Evolutionary conservation across 2,888 invertebrate species (phyloP).

Genomic region (Hyppa rectilinea): DNA sequence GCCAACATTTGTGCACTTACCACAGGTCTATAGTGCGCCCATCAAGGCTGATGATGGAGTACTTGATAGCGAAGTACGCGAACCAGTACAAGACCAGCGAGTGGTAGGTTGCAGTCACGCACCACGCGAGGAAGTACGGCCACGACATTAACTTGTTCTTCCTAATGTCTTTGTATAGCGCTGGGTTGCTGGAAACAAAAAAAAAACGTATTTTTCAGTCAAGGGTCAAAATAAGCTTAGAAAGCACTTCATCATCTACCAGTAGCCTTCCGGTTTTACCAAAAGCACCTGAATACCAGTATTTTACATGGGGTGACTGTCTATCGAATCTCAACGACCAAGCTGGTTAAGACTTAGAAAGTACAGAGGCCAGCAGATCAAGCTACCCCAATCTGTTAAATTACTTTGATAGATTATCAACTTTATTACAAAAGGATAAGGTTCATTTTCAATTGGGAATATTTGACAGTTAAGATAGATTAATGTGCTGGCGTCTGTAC

Average conservation of each 20-base stretch:
- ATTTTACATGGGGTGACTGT: not conserved
- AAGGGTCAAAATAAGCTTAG: not conserved
- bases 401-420: too few relatives aligned
- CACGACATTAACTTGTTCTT: conserved; percentile 92
- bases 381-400: too few relatives aligned
- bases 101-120: conserved; percentile 91
- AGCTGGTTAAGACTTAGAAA: not conserved
- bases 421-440: too few relatives aligned
- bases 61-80: conserved; percentile 82
- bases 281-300: not conserved
- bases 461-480: too few relatives aligned
- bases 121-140: conserved; percentile 92
- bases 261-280: not conserved
- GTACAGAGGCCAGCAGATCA: too few relatives aligned
- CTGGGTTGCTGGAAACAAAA: conserved; percentile 89
- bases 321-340: not conserved
- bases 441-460: too few relatives aligned
- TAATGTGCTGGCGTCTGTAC: too few relatives aligned
- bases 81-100: conserved; percentile 91
- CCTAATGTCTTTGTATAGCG: conserved; percentile 92
- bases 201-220: not conserved
- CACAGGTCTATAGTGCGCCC: conserved; percentile 90
- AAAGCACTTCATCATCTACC: not conserved
- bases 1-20: conserved; percentile 67
- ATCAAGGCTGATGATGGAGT: conserved; percentile 87